Conservation (phyloP, 2,888 invertebrate species). For the Drosophila mimetica region DNA sequence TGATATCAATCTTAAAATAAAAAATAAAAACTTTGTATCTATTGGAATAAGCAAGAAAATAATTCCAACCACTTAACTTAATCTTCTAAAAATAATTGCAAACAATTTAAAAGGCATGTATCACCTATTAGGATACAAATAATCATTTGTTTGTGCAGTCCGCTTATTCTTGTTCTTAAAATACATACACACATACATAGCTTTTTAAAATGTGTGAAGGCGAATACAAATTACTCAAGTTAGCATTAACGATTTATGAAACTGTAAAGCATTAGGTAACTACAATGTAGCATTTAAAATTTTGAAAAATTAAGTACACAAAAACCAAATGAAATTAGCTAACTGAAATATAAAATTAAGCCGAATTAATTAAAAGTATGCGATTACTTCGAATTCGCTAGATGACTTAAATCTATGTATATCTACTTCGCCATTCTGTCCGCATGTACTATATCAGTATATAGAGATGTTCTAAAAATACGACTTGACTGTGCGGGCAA, state of each 20-base stretch:
- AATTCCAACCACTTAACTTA: conserved; percentile 3
- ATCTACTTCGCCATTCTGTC: neutral
- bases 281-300: conserved; percentile 52
- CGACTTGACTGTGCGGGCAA: neutral
- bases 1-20: neutral
- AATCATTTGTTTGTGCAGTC: conserved; percentile 5
- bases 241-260: conserved; percentile 19
- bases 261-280: conserved; percentile 52
- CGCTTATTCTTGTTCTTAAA: conserved; percentile 11
- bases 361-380: conserved; percentile 24
- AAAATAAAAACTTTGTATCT: neutral
- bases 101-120: conserved; percentile 8
- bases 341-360: conserved; percentile 51
- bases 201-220: conserved; percentile 13
- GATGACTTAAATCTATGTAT: neutral
- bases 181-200: conserved; percentile 7
- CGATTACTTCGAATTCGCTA: neutral
- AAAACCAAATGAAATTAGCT: conserved; percentile 44
- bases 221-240: conserved; percentile 5
- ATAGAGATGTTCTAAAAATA: neutral
- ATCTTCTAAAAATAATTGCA: conserved; percentile 7
- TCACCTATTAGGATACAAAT: conserved; percentile 3
- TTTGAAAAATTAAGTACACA: conserved; percentile 28
- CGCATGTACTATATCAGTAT: neutral
- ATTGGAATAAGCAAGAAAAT: neutral